These are phyloP conservation scores for Carduelis carduelis DNA, from an alignment of 2,797 vertebrate species.

Conservation along the genomic window DNA sequence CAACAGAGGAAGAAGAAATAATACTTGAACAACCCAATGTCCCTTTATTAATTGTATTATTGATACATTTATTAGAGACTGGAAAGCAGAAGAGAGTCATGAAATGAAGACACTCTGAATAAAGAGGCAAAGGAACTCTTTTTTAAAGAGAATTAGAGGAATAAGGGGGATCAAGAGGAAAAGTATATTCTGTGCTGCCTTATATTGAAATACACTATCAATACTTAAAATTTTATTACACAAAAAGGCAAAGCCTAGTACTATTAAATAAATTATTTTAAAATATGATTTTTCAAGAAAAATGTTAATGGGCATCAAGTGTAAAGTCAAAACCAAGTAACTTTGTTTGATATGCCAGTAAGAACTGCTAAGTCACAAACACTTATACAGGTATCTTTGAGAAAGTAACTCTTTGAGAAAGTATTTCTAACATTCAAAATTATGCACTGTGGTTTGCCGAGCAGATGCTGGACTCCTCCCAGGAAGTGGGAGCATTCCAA, in stretches of 20 bases:
- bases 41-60: background rate
- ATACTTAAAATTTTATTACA: background rate
- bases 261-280: background rate
- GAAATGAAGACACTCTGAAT: background rate
- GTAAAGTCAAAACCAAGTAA: background rate
- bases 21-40: background rate
- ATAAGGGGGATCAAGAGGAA: background rate
- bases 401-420: background rate
- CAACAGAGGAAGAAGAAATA: background rate
- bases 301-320: background rate
- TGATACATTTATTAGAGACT: background rate
- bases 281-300: background rate
- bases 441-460: conserved; percentile 5
- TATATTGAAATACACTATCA: background rate
- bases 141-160: background rate
- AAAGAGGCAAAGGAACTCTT: background rate
- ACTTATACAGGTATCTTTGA: background rate
- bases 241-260: background rate
- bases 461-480: background rate
- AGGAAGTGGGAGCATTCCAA: conserved; percentile 10
- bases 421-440: background rate
- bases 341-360: background rate
- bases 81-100: background rate
- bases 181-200: background rate
- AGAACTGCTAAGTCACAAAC: background rate